Evolutionary conservation across 1,140 invertebrate genomes (phyloP).

Genomic region (Atta colombica): DNA sequence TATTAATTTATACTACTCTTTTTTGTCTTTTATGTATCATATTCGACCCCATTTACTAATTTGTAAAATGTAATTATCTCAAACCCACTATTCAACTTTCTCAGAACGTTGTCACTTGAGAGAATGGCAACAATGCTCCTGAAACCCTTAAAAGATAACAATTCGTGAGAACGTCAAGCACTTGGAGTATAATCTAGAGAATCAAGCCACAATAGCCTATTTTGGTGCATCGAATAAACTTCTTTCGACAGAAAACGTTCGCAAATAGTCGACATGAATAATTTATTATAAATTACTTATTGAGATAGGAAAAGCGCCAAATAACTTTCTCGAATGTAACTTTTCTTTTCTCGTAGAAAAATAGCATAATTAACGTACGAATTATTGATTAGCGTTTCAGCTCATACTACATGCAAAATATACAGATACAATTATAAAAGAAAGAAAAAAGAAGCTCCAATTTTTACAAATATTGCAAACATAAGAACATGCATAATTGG

Average conservation of each 20-base stretch:
- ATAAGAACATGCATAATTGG: not conserved
- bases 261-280: slow-evolving; percentile 13
- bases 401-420: not conserved
- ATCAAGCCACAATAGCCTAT: not conserved
- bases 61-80: not conserved
- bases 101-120: slow-evolving; percentile 24
- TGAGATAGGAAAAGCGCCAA: slow-evolving; percentile 10
- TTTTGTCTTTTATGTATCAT: not conserved
- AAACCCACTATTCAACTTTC: slow-evolving; percentile 4
- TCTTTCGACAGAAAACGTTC: not conserved
- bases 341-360: not conserved
- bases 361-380: not conserved
- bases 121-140: slow-evolving; percentile 53
- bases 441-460: not conserved
- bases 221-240: not conserved
- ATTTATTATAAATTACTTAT: slow-evolving; percentile 15
- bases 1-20: not conserved
- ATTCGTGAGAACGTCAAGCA: slow-evolving; percentile 65
- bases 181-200: not conserved
- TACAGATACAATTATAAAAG: not conserved
- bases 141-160: slow-evolving; percentile 48
- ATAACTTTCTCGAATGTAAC: slow-evolving; percentile 9
- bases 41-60: not conserved
- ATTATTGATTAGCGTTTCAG: not conserved
- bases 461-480: not conserved